Base-by-base conservation (phyloP, 2,797 vertebrate species). In the Zenarchopterus dispar region DNA sequence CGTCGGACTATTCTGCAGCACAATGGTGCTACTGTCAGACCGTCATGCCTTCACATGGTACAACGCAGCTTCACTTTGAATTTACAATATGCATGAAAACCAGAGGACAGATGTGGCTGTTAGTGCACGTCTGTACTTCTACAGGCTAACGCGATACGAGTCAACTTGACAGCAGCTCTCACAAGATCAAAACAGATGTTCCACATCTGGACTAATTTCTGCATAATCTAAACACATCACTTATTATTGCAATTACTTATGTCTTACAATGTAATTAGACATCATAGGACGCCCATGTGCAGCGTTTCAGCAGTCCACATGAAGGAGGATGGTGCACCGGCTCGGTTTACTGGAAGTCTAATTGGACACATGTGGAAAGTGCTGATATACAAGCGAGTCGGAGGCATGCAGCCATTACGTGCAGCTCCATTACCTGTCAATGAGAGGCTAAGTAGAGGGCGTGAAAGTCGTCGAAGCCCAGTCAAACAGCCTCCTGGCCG, bases 141-240 rank as follows among this genome's bases (percentile, higher is more conserved):
- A 31, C 42, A 49, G 56, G 16, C 60, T 15, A 28, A 65, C 23
- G 28, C 80, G 79, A 78, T 62, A 56, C 70, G 70, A 79, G 59
- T 33, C 3, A 55, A 75, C 54, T 16, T 80, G 79, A 85, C 82
- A 86, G 81, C 73, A 61, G 70, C 64, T 75, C 78, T 83, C 77
- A 73, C 66, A 69, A 76, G 63, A 80, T 81, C 70, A 71, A 80
- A 88, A 78, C 88, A 90, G 72, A 89, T 93, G 89, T 89, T 86
- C 75, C 69, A 73, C 83, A 88, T 88, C 85, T 88, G 88, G 83
- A 62, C 39, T 5, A 56, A 73, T 84, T 88, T 85, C 78, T 89
- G 80, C 81, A 80, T 71, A 89, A 88, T 75, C 77, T 65, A 85
- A 88, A 86, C 79, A 80, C 76, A 84, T 82, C 80, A 84, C 82